phyloP scores from a whole-genome alignment of 2,888 invertebrate species.

The Cantharis rustica region DNA sequence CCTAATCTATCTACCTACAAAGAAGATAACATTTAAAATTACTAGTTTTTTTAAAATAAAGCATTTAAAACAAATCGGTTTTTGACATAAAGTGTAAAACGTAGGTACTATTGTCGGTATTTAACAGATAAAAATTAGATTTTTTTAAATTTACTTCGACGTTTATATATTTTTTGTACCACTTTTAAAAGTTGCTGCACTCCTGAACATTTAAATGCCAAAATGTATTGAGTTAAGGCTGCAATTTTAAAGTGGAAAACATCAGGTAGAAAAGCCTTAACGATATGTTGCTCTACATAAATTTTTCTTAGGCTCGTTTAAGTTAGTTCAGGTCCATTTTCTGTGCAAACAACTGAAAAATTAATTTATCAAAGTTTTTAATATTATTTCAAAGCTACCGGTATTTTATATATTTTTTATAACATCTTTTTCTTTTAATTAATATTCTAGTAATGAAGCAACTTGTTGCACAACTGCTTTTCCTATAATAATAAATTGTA shows the following conservation, averaged over 20 bases:
- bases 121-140: conserved; percentile 43
- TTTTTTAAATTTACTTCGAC: conserved; percentile 46
- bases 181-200: conserved; percentile 15
- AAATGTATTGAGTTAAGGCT: conserved; percentile 4
- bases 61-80: conserved; percentile 7
- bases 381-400: conserved; percentile 34
- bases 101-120: conserved; percentile 41
- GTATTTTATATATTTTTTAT: conserved; percentile 27
- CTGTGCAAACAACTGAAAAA: conserved; percentile 48
- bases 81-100: conserved; percentile 37
- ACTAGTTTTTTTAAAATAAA: neutral
- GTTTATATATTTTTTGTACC: conserved; percentile 41
- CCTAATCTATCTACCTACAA: neutral
- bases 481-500: too few species aligned
- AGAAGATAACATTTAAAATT: neutral
- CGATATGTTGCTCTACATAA: conserved; percentile 48
- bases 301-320: conserved; percentile 45
- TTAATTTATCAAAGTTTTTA: conserved; percentile 36
- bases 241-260: conserved; percentile 35
- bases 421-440: neutral
- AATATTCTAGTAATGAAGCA: neutral
- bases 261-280: conserved; percentile 48
- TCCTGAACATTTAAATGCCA: neutral
- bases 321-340: conserved; percentile 47
- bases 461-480: neutral